Conservation (phyloP, 30 jellyfish, hydroid and myxozoan genomes). For the Aurelia aurita complex sp. Pacific region DNA sequence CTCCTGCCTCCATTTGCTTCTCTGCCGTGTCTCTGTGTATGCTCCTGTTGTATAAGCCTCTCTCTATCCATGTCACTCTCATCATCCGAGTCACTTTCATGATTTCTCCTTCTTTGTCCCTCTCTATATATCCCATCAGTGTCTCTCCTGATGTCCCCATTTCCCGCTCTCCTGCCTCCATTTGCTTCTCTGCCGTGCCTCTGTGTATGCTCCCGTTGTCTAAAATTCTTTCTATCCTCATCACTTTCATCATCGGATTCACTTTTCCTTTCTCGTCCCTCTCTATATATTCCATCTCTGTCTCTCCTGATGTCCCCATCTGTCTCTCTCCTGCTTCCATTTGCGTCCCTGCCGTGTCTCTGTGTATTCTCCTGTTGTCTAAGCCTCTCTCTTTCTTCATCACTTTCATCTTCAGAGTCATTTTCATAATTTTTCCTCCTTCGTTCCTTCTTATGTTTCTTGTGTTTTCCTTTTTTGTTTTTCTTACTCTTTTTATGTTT, state of each 20-base stretch:
- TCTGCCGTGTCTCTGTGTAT: neutral
- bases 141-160: too few species aligned
- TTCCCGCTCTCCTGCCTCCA: conserved; percentile 11
- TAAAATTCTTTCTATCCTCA: neutral
- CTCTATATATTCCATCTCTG: neutral
- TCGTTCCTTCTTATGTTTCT: conserved; percentile 42
- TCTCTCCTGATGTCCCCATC: too few species aligned
- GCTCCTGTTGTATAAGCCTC: neutral
- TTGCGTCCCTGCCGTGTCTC: neutral
- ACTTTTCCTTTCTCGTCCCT: neutral
- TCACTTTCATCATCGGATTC: neutral
- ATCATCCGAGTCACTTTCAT: neutral
- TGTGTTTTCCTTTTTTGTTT: conserved; percentile 49
- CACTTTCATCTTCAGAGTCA: conserved; percentile 6
- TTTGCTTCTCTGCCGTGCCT: neutral
- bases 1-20: neutral
- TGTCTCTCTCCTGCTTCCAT: conserved; percentile 8
- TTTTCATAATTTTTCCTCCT: conserved; percentile 5
- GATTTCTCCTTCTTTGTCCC: neutral
- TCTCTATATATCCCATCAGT: neutral
- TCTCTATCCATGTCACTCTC: neutral
- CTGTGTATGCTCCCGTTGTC: neutral
- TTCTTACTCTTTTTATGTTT: conserved; percentile 46
- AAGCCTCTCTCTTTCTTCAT: neutral
- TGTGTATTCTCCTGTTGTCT: neutral